Conservation (phyloP, 2,888 invertebrate genomes). For the Polymixis lichenea region DNA sequence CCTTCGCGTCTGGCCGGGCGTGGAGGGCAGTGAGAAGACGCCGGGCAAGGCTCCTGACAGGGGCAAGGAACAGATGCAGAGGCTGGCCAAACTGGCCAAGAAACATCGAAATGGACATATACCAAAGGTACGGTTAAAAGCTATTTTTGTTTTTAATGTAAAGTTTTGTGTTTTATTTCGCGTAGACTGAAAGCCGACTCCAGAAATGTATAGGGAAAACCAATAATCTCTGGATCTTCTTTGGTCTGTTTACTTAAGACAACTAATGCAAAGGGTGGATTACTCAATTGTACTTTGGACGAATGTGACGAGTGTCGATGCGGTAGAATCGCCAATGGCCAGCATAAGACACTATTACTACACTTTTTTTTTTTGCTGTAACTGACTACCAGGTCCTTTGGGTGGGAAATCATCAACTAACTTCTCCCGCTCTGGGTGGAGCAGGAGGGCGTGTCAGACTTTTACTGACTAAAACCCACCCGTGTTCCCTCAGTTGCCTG, state of each 20-base stretch:
- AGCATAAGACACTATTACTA: neutral
- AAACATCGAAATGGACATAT: slow-evolving; percentile 98
- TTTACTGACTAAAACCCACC: no score
- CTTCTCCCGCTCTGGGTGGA: no score
- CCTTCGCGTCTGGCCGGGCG: slow-evolving; percentile 97
- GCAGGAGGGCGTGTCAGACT: no score
- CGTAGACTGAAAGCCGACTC: no score
- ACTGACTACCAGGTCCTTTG: neutral
- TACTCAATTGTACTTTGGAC: neutral
- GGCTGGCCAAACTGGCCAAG: slow-evolving; percentile 97
- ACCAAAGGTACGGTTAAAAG: slow-evolving; percentile 92
- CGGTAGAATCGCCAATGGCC: neutral
- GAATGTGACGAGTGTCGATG: neutral
- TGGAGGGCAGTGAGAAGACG: slow-evolving; percentile 95
- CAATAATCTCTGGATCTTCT: no score
- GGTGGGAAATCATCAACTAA: no score
- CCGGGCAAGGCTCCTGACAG: slow-evolving; percentile 96
- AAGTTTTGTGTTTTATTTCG: no score
- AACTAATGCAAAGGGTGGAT: neutral
- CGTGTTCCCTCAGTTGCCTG: no score
- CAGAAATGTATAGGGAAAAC: no score
- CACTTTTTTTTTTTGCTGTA: neutral
- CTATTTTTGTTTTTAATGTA: no score
- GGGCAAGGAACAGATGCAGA: slow-evolving; percentile 96
- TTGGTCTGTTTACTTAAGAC: no score